A percentile compares a stretch with the other conserved stretches of the same genome.
phyloP scores from a whole-genome alignment of 2,888 invertebrate species.

The Brachynemurus nebulosus region DNA sequence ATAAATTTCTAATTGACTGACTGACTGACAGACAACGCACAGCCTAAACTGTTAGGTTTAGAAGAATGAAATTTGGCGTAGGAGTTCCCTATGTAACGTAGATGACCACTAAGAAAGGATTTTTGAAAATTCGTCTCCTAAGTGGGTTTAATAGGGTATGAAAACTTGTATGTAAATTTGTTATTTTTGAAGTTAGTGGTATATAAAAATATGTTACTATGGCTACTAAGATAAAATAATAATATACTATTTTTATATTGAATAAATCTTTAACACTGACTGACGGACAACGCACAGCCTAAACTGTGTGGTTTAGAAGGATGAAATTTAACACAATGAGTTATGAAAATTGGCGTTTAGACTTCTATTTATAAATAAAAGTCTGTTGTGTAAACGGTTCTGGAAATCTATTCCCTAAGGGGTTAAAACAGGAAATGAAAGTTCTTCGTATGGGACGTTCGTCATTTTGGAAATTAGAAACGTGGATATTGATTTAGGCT shows the following conservation, averaged over 20 bases:
- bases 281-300: too few relatives aligned
- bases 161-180: not conserved
- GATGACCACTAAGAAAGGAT: not conserved
- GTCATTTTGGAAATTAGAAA: not conserved
- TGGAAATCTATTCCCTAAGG: not conserved
- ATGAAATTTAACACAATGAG: too few relatives aligned
- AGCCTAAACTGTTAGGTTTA: not conserved
- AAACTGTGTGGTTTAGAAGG: too few relatives aligned
- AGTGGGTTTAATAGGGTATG: not conserved
- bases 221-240: too few relatives aligned
- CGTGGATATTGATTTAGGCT: not conserved
- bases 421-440: not conserved
- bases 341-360: not conserved
- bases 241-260: too few relatives aligned
- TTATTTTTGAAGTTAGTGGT: not conserved
- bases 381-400: not conserved
- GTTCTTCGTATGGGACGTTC: not conserved
- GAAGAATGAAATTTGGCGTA: not conserved
- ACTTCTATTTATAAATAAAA: too few relatives aligned
- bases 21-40: not conserved
- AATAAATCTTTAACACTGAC: too few relatives aligned
- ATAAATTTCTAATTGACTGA: too few relatives aligned
- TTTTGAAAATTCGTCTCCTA: not conserved
- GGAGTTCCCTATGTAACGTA: too few relatives aligned
- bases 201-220: too few relatives aligned